Evolutionary conservation across 2,888 invertebrate genomes (phyloP).

Genomic region (Eilema sororculum): DNA sequence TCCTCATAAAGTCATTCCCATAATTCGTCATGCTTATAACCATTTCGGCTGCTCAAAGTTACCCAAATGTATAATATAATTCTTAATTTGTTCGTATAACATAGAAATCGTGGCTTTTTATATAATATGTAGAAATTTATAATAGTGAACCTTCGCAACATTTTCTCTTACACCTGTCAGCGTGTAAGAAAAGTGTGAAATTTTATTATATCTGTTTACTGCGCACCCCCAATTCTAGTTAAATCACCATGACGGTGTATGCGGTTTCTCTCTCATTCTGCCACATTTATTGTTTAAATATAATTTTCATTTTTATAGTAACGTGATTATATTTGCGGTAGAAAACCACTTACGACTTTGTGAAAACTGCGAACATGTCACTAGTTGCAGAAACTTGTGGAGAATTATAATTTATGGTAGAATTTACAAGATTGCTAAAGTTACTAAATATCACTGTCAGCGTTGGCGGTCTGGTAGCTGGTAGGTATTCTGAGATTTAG

Average conservation of each 20-base stretch:
- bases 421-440: neutral
- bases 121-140: conserved; percentile 8
- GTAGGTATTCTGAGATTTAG: neutral
- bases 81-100: neutral
- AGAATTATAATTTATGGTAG: neutral
- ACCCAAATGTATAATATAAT: neutral
- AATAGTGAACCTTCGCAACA: conserved; percentile 5
- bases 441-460: neutral
- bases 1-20: neutral
- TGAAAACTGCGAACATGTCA: neutral
- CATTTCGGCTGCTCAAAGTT: neutral
- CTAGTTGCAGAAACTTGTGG: neutral
- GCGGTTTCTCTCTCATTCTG: conserved; percentile 22
- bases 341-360: neutral
- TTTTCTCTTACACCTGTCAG: conserved; percentile 21
- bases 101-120: neutral
- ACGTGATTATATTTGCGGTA: neutral
- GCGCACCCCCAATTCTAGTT: conserved; percentile 33
- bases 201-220: conserved; percentile 30
- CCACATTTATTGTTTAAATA: conserved; percentile 17
- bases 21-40: conserved; percentile 4
- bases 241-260: conserved; percentile 34
- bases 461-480: neutral
- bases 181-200: conserved; percentile 34
- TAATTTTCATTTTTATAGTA: conserved; percentile 23